Conservation (phyloP, 2,113 vertebrate species). For the Tychaedon coryphoeus region DNA sequence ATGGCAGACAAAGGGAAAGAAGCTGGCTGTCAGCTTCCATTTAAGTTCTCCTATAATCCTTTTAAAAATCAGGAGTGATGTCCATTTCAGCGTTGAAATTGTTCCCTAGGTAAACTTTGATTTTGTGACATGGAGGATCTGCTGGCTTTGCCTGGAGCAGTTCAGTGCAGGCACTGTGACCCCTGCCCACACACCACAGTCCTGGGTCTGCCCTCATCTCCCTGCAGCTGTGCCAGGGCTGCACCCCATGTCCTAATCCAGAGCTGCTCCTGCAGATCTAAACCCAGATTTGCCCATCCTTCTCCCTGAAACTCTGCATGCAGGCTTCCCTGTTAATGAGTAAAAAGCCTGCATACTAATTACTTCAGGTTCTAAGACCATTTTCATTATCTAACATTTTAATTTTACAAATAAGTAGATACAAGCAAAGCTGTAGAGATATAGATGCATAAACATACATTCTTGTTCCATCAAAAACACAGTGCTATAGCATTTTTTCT, state of each 20-base stretch:
- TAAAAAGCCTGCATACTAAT: background rate
- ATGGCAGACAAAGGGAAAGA: background rate
- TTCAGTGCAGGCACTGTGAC: background rate
- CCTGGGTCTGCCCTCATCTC: background rate
- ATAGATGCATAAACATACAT: background rate
- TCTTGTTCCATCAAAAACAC: background rate
- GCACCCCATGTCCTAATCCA: background rate
- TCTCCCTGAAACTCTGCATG: background rate
- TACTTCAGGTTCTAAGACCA: background rate
- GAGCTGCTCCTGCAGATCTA: background rate
- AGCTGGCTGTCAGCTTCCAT: background rate
- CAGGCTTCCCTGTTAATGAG: background rate
- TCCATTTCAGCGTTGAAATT: background rate
- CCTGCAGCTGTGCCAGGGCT: background rate
- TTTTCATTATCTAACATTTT: background rate
- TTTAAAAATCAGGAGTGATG: background rate
- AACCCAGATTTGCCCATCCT: background rate
- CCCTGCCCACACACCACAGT: background rate
- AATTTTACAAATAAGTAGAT: background rate
- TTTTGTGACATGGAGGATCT: background rate
- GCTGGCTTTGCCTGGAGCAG: background rate
- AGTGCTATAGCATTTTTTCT: background rate
- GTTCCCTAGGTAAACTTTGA: background rate
- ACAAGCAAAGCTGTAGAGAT: background rate
- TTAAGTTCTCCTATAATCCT: background rate